Evolutionary conservation across 2,113 vertebrate species (phyloP).

Genomic region (Oryzias woworae): DNA sequence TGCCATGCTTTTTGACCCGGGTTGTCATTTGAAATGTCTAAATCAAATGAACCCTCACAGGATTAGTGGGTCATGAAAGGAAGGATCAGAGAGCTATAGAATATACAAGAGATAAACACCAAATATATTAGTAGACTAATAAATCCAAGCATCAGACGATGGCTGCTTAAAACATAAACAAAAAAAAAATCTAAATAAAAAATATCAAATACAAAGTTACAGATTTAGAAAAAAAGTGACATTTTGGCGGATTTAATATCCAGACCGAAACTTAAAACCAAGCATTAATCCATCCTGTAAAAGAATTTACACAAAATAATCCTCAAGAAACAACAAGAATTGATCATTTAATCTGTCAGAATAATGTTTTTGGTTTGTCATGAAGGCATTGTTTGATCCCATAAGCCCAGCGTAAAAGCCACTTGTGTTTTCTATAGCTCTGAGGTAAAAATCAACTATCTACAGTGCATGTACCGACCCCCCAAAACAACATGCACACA

Average conservation of each 20-base stretch:
- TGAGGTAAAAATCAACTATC: conserved; percentile 30
- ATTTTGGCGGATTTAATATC: no score
- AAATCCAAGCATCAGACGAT: not conserved
- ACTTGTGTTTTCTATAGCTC: conserved; percentile 62
- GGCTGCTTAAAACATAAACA: not conserved
- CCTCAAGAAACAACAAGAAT: not conserved
- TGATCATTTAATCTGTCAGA: no score
- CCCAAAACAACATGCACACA: conserved; percentile 35
- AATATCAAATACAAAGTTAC: no score
- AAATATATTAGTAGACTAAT: not conserved
- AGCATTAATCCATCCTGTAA: no score
- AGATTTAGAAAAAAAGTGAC: no score
- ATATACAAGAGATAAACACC: conserved; percentile 47
- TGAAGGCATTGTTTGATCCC: not conserved
- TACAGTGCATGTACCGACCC: conserved; percentile 16
- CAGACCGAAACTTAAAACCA: no score
- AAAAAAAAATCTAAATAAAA: no score
- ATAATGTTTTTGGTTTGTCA: no score
- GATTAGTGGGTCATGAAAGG: conserved; percentile 35
- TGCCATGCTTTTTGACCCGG: conserved; percentile 50
- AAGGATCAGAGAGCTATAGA: conserved; percentile 63
- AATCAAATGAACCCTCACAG: conserved; percentile 41
- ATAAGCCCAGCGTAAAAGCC: conserved; percentile 2
- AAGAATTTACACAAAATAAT: no score
- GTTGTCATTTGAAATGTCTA: conserved; percentile 22